Base-by-base conservation (phyloP, 2,113 vertebrate species). In the Chitala chitala region DNA sequence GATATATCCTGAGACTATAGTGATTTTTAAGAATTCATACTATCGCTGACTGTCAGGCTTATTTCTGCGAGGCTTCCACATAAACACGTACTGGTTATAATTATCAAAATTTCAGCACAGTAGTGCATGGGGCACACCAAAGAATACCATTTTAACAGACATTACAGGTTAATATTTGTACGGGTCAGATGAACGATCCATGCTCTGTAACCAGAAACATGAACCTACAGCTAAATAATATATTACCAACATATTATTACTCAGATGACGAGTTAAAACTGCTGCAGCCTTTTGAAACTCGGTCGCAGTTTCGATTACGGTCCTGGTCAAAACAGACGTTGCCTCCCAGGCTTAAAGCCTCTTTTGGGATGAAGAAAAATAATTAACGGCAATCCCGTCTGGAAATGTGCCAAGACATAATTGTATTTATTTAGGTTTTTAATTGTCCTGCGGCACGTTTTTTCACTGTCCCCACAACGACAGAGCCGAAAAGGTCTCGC, bases 361-460 rank as follows among this genome's bases (percentile, higher is more conserved):
- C 31, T 51, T 65, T 72, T 22, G 33, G 17, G 42, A 65, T 10
- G 65, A 36, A 55, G 51, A 6, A 20, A 44, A 53, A 26, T 29
- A 65, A 72, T 71, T 64, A 76, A 64, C 46, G 15, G 58, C 46
- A 53, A 72, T 73, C 73, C 65, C 54, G 29, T n/a, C 61, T 72
- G 69, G 56, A 70, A 48, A 29, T 48, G 8, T 40, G 73, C 64
- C 56, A 38, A 75, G 64, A 78, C 29, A 61, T 74, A 50, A 72
- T 72, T 9, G 36, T 13, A 61, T 71, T 44, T 77, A 54, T 38
- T 72, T 29, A 66, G 5, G 56, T 8, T 66, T 63, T 46, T 74
- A 53, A 42, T 66, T 77, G n/a, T 65, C 65, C 61, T 73, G 48
- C 44, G 5, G 72, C 66, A 79, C n/a, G n/a, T n/a, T n/a, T n/a